Percentiles rank a stretch among this genome's conserved stretches.
Evolutionary conservation across 2,888 invertebrate species (phyloP).

Genomic region (Geotrupes spiniger): DNA sequence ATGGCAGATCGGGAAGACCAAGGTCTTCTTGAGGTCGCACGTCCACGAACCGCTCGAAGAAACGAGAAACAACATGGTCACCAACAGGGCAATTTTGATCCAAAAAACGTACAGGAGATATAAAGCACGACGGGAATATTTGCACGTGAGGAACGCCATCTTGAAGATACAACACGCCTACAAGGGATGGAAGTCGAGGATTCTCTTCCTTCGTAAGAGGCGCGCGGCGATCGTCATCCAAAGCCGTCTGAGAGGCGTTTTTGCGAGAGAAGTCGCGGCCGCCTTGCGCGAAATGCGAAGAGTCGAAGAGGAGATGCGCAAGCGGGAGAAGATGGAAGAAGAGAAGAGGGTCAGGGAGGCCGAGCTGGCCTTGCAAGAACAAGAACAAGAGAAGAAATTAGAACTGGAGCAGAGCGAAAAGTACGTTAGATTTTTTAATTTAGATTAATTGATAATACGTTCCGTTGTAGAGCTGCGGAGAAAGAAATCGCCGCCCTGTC

Average conservation of each 20-base stretch:
- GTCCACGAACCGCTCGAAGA: slow-evolving; percentile 86
- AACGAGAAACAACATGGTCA: slow-evolving; percentile 65
- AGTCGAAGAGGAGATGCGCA: slow-evolving; percentile 82
- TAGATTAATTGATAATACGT: neutral
- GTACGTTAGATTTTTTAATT: slow-evolving; percentile 45
- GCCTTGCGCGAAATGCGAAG: slow-evolving; percentile 83
- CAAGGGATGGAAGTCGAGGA: slow-evolving; percentile 80
- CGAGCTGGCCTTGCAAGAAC: slow-evolving; percentile 49
- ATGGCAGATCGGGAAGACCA: slow-evolving; percentile 86
- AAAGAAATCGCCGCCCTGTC: slow-evolving; percentile 69
- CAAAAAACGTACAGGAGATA: slow-evolving; percentile 74
- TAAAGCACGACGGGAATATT: slow-evolving; percentile 64
- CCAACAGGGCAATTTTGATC: slow-evolving; percentile 67
- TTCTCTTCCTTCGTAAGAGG: slow-evolving; percentile 76
- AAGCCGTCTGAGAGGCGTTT: slow-evolving; percentile 82
- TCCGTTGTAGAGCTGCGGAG: slow-evolving; percentile 59
- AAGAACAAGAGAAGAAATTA: slow-evolving; percentile 49
- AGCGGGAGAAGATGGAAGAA: slow-evolving; percentile 71
- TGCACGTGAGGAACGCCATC: slow-evolving; percentile 63
- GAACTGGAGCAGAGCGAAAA: slow-evolving; percentile 65
- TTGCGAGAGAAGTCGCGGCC: slow-evolving; percentile 84
- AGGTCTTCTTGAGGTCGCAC: slow-evolving; percentile 78
- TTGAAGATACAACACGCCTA: slow-evolving; percentile 80
- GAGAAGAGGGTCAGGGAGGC: slow-evolving; percentile 63
- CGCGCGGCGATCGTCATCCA: slow-evolving; percentile 84